phyloP scores from a whole-genome alignment of 2,888 invertebrate genomes.

The Luffia ferchaultella region DNA sequence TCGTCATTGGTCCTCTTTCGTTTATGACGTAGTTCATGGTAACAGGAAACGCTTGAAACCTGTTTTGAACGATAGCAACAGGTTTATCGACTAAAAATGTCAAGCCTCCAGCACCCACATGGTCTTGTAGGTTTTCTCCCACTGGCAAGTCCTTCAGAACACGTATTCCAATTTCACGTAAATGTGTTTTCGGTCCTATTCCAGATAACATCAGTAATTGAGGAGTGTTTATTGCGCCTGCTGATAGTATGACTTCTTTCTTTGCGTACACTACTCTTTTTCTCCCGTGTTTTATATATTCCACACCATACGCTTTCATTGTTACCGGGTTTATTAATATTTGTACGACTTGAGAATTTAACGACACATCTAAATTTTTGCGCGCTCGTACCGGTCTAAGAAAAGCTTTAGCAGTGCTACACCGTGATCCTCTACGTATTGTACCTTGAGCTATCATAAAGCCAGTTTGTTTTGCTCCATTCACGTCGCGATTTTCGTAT shows the following conservation, averaged over 20 bases:
- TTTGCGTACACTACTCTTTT: constrained; percentile 75
- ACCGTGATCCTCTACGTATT: constrained; percentile 78
- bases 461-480: constrained; percentile 81
- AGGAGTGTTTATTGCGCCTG: constrained; percentile 91
- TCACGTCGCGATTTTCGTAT: constrained; percentile 83
- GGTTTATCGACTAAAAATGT: constrained; percentile 85
- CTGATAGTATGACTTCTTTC: constrained; percentile 87
- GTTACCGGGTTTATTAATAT: constrained; percentile 77
- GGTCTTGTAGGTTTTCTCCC: constrained; percentile 87
- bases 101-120: constrained; percentile 85
- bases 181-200: constrained; percentile 76
- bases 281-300: constrained; percentile 78
- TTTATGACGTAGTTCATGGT: constrained; percentile 83
- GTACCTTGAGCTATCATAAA: constrained; percentile 87
- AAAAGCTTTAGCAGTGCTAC: constrained; percentile 90
- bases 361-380: constrained; percentile 80
- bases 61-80: constrained; percentile 81
- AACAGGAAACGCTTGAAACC: constrained; percentile 78
- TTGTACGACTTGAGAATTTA: constrained; percentile 81
- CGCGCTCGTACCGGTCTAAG: constrained; percentile 78
- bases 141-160: constrained; percentile 79
- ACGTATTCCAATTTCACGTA: constrained; percentile 74
- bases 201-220: constrained; percentile 93
- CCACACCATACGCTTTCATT: constrained; percentile 81
- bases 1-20: constrained; percentile 86